Evolutionary conservation across 2,113 vertebrate species (phyloP).

Genomic region (Calonectris borealis): DNA sequence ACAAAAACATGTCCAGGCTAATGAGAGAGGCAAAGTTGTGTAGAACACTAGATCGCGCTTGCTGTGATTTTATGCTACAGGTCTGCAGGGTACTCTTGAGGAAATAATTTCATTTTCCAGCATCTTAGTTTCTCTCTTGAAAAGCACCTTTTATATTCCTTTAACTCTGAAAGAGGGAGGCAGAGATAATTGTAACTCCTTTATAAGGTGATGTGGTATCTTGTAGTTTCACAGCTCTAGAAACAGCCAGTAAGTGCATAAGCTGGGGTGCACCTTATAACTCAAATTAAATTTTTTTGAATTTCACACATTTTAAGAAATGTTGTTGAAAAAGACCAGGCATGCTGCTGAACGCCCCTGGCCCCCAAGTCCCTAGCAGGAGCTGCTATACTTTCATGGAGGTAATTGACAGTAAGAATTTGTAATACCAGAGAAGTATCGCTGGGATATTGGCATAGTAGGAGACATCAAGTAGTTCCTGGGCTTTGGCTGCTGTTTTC

Average conservation of each 20-base stretch:
- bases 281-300: neutral
- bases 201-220: neutral
- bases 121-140: neutral
- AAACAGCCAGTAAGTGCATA: neutral
- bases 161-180: neutral
- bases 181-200: neutral
- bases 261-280: neutral
- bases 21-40: neutral
- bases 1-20: neutral
- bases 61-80: neutral
- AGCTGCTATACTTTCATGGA: neutral
- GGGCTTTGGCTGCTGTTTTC: neutral
- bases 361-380: neutral
- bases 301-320: neutral
- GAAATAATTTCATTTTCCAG: neutral
- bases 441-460: neutral
- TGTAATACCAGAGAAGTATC: neutral
- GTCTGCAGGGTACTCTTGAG: neutral
- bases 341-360: neutral
- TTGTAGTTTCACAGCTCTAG: neutral
- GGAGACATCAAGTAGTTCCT: neutral
- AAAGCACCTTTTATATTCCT: neutral
- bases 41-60: neutral
- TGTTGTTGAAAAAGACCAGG: neutral
- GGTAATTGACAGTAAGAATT: neutral